These are phyloP conservation scores for Leptodactylus fallax DNA, from an alignment of 2,797 vertebrate genomes.

Conservation along the genomic window DNA sequence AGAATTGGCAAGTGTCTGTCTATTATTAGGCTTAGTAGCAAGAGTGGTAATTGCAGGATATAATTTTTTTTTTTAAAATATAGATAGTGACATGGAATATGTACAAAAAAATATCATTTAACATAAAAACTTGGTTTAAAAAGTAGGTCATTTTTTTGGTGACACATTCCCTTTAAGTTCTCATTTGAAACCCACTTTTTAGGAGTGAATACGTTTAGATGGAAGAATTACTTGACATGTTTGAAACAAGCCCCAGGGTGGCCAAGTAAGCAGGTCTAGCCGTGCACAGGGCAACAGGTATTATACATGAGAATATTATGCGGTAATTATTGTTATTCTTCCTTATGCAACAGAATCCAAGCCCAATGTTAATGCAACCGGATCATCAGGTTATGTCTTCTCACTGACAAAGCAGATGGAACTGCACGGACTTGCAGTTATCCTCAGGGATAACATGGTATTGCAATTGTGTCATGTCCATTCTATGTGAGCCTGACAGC, in stretches of 20 bases:
- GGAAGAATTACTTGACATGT: background rate
- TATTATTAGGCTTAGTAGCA: no score
- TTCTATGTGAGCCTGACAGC: no score
- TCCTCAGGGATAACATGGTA: background rate
- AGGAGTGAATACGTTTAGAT: background rate
- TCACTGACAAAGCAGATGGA: conserved; percentile 9
- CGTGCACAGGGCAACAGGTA: background rate
- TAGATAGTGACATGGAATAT: no score
- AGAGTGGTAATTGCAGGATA: no score
- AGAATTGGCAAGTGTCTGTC: no score
- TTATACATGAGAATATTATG: background rate
- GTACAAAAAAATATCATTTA: no score
- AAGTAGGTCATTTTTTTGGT: no score
- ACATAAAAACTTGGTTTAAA: no score
- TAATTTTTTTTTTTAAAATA: no score
- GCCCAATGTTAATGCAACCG: conserved; percentile 1
- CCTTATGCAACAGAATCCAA: conserved; percentile 30
- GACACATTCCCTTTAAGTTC: background rate
- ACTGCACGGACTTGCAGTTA: conserved; percentile 14
- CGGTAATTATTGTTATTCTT: conserved; percentile 35
- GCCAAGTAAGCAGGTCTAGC: background rate
- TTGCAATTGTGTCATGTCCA: no score
- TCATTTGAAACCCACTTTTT: background rate
- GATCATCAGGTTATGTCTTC: conserved; percentile 25
- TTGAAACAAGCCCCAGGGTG: background rate